Evolutionary conservation across 2,113 vertebrate species (phyloP).

Genomic region (Gallinago jamesoni): DNA sequence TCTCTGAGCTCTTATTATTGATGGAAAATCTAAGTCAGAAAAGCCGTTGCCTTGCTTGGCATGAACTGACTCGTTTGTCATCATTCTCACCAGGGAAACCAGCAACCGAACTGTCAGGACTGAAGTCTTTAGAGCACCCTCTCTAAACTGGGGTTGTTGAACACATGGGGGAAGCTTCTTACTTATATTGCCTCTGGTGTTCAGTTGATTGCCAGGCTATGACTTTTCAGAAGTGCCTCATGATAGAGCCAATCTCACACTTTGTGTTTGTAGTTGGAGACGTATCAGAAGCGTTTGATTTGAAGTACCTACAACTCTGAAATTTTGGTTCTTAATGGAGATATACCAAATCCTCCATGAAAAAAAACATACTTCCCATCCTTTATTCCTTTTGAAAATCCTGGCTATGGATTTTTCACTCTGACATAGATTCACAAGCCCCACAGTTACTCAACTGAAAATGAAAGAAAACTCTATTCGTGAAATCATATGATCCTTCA

Average conservation of each 20-base stretch:
- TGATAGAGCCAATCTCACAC: neutral
- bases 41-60: neutral
- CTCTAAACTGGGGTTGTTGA: neutral
- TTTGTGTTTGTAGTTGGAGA: neutral
- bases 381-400: neutral
- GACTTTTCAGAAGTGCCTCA: neutral
- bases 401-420: neutral
- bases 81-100: neutral
- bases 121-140: neutral
- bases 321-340: neutral
- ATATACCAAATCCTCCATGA: neutral
- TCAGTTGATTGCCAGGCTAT: neutral
- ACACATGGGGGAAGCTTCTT: neutral
- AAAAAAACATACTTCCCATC: rapidly evolving
- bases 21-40: slow-evolving; percentile 1
- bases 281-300: neutral
- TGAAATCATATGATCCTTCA: neutral
- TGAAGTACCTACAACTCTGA: neutral
- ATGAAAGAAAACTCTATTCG: neutral
- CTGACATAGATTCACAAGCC: neutral
- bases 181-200: neutral
- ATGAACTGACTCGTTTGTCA: neutral
- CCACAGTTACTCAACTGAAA: neutral
- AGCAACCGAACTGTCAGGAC: neutral
- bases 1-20: slow-evolving; percentile 13